phyloP scores from a whole-genome alignment of 2,113 vertebrate species.

The Zosterops japonicus region DNA sequence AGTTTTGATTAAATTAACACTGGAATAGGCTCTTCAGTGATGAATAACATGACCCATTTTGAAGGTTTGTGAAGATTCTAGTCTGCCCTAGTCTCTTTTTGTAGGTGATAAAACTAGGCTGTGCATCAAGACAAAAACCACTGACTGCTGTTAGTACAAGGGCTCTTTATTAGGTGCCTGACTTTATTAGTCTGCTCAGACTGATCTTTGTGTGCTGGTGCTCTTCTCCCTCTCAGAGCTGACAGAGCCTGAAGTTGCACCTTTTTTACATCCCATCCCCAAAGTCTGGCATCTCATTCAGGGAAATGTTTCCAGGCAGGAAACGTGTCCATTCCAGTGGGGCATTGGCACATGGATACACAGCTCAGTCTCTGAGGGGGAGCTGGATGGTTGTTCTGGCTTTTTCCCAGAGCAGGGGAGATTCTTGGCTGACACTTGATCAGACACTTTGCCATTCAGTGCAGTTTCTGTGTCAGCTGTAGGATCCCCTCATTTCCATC shows the following conservation, averaged over 20 bases:
- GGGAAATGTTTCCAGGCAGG: neutral
- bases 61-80: slow-evolving; percentile 46
- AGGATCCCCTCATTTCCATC: neutral
- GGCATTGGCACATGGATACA: accelerated
- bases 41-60: slow-evolving; percentile 75
- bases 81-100: slow-evolving; percentile 33
- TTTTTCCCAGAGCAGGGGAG: neutral
- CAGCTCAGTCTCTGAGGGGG: neutral
- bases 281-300: neutral
- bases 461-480: neutral
- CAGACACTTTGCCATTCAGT: neutral
- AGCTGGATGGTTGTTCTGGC: neutral
- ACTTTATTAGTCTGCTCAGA: neutral
- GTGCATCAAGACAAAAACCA: neutral
- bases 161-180: neutral
- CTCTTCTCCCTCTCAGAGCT: neutral
- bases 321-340: neutral
- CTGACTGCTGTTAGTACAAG: neutral
- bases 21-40: slow-evolving; percentile 50
- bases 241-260: neutral
- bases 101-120: slow-evolving; percentile 67
- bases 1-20: slow-evolving; percentile 68
- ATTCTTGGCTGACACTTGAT: accelerated
- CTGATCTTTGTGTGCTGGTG: neutral
- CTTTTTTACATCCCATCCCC: neutral